Conservation (phyloP, 2,113 vertebrate genomes). For the Grammomys dolichurus region DNA sequence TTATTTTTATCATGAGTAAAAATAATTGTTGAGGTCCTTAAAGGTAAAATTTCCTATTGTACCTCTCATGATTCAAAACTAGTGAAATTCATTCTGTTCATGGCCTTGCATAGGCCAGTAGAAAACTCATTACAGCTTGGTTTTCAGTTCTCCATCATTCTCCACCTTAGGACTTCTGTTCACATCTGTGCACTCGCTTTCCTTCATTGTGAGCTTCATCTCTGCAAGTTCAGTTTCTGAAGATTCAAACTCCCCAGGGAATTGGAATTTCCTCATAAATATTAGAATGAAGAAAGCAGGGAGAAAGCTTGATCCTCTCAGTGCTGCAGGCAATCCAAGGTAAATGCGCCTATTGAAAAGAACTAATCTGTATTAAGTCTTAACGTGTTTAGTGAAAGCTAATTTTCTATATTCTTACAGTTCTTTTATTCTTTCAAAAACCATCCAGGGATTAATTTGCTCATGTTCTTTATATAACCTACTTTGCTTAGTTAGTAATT, state of each 20-base stretch:
- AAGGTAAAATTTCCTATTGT: not conserved
- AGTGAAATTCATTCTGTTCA: not conserved
- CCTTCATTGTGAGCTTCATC: conserved; percentile 7
- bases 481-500: not conserved
- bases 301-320: conserved; percentile 66
- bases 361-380: not conserved
- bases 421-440: not conserved
- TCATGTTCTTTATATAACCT: not conserved
- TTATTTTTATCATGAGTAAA: not conserved
- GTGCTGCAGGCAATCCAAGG: conserved; percentile 67
- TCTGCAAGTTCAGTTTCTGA: not conserved
- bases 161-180: not conserved
- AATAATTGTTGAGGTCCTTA: not conserved
- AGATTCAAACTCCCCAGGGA: conserved; percentile 51
- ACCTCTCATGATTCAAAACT: conserved; percentile 41
- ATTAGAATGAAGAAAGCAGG: conserved; percentile 65
- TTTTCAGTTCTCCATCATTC: conserved; percentile 64
- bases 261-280: conserved; percentile 52
- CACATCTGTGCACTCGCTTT: conserved; percentile 45
- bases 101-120: not conserved
- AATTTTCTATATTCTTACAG: not conserved
- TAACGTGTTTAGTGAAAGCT: not conserved
- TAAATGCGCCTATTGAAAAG: conserved; percentile 68
- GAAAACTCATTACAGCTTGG: conserved; percentile 63
- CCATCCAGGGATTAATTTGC: not conserved